These are phyloP conservation scores for Probosciger aterrimus DNA, from an alignment of 2,113 vertebrate genomes.

Conservation along the genomic window DNA sequence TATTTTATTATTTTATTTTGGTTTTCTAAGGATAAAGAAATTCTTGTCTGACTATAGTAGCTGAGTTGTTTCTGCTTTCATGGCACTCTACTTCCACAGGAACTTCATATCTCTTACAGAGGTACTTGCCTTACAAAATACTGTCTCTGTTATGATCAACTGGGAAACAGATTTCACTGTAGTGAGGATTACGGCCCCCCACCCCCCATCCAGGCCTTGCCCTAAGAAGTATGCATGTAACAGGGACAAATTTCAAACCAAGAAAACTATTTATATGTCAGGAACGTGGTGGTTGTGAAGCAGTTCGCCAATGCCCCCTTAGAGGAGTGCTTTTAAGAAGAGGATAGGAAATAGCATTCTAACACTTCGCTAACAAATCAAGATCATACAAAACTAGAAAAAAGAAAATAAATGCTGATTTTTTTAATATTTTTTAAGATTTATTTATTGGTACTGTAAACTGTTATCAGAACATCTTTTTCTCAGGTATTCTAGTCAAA, in stretches of 20 bases:
- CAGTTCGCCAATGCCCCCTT: neutral
- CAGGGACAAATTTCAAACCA: neutral
- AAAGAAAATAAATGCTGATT: neutral
- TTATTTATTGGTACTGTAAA: neutral
- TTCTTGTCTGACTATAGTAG: neutral
- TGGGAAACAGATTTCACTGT: neutral
- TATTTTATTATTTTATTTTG: neutral
- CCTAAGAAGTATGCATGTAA: rapidly evolving
- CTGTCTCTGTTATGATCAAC: neutral
- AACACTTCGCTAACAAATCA: neutral
- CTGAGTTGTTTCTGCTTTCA: neutral
- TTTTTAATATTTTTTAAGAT: neutral
- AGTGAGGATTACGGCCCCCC: neutral
- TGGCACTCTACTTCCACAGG: neutral
- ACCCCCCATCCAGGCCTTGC: neutral
- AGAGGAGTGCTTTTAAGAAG: neutral
- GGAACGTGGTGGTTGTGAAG: rapidly evolving
- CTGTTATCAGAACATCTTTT: neutral
- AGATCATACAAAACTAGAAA: neutral
- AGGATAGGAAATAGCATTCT: neutral
- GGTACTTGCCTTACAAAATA: neutral
- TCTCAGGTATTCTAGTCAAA: neutral
- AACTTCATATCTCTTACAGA: neutral
- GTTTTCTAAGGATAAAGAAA: neutral
- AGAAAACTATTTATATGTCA: neutral